phyloP scores from a whole-genome alignment of 2,113 vertebrate species.

The Sapayoa aenigma region DNA sequence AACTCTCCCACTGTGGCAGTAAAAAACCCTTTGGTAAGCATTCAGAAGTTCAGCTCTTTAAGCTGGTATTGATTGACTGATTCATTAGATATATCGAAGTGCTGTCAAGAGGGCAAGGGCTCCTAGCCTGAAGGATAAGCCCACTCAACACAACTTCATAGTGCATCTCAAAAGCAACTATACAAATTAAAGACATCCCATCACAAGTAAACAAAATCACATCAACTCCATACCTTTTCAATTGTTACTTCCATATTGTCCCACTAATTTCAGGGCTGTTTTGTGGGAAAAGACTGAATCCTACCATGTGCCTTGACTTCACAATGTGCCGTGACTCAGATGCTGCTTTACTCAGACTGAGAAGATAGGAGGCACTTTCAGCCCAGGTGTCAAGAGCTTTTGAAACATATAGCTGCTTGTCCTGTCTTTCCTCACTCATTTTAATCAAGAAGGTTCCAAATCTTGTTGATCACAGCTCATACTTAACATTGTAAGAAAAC shows the following conservation, averaged over 20 bases:
- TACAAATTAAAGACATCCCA: background rate
- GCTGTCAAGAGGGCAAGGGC: background rate
- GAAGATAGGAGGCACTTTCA: background rate
- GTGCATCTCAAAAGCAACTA: background rate
- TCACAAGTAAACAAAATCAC: background rate
- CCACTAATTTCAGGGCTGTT: background rate
- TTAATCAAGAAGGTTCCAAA: background rate
- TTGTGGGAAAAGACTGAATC: background rate
- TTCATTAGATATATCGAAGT: background rate
- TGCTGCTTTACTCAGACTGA: background rate
- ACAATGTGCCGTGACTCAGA: background rate
- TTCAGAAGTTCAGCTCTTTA: background rate
- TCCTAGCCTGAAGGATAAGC: background rate
- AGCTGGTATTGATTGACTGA: background rate
- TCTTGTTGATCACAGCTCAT: background rate
- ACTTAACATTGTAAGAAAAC: background rate
- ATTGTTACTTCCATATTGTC: background rate
- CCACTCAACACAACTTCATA: background rate
- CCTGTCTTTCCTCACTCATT: background rate
- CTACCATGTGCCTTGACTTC: background rate
- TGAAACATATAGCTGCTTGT: background rate
- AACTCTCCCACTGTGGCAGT: background rate
- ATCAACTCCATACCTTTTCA: background rate
- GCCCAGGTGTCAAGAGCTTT: background rate
- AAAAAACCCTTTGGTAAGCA: background rate